phyloP scores from a whole-genome alignment of 1,140 invertebrate species.

The Drosophila auraria region DNA sequence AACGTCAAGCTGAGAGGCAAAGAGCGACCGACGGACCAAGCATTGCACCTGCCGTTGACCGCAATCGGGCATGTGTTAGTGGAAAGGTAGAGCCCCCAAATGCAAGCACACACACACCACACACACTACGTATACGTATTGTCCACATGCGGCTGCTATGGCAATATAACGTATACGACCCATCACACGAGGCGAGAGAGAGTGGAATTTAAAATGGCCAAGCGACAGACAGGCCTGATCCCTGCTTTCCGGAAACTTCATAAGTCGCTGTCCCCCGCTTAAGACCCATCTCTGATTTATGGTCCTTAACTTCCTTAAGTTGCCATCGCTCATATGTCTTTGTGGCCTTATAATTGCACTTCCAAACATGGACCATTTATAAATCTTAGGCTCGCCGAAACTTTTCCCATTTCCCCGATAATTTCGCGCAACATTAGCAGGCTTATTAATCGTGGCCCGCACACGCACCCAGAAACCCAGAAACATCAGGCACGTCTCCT shows the following conservation, averaged over 20 bases:
- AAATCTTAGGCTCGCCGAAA: conserved; percentile 65
- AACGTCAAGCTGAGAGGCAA: conserved; percentile 55
- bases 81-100: conserved; percentile 23
- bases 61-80: conserved; percentile 35
- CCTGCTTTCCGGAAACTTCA: conserved; percentile 39
- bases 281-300: conserved; percentile 65
- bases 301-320: conserved; percentile 58
- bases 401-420: conserved; percentile 72
- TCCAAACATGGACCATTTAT: conserved; percentile 65
- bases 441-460: conserved; percentile 72
- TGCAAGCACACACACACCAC: conserved; percentile 9
- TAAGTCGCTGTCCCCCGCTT: conserved; percentile 28
- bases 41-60: conserved; percentile 55
- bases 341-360: conserved; percentile 52
- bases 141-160: conserved; percentile 26
- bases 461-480: conserved; percentile 15
- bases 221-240: conserved; percentile 26
- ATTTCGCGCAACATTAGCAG: conserved; percentile 79
- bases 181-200: conserved; percentile 13
- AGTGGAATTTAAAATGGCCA: conserved; percentile 18
- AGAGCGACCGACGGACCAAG: conserved; percentile 18
- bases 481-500: conserved; percentile 41
- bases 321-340: conserved; percentile 55
- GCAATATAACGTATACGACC: conserved; percentile 62
- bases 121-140: conserved; percentile 31